Conservation (phyloP, 2,888 invertebrate species). For the Ennomos fuscantarius region DNA sequence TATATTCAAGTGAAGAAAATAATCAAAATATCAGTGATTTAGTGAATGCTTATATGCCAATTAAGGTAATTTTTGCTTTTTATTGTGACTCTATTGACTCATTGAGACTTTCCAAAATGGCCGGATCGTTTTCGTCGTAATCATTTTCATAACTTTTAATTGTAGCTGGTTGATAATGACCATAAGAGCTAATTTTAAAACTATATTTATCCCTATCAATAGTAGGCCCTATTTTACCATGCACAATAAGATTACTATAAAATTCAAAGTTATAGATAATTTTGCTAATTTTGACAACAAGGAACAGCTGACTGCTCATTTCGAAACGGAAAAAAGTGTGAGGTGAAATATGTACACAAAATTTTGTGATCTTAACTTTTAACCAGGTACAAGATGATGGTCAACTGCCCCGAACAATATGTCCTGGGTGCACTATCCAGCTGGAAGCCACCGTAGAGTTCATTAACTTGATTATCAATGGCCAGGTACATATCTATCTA, state of each 20-base stretch:
- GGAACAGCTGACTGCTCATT: conserved; percentile 11
- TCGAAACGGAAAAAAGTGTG: no score
- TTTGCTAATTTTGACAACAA: neutral
- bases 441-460: conserved; percentile 90
- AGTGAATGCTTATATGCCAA: conserved; percentile 90
- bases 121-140: conserved; percentile 46
- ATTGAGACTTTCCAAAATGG: conserved; percentile 59
- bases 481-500: no score
- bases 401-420: conserved; percentile 89
- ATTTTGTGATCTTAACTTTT: conserved; percentile 36
- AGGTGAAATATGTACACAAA: neutral
- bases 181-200: no score
- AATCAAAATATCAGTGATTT: conserved; percentile 86
- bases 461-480: conserved; percentile 88
- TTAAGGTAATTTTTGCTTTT: conserved; percentile 85
- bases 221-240: no score
- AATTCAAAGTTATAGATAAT: no score
- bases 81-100: conserved; percentile 81
- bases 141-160: conserved; percentile 60
- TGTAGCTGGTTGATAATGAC: no score
- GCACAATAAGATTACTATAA: no score
- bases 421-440: conserved; percentile 91
- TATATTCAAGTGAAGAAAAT: conserved; percentile 86
- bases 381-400: conserved; percentile 89
- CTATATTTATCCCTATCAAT: no score